These are phyloP conservation scores for Acromyrmex charruanus DNA, from an alignment of 1,140 invertebrate genomes.

Conservation along the genomic window DNA sequence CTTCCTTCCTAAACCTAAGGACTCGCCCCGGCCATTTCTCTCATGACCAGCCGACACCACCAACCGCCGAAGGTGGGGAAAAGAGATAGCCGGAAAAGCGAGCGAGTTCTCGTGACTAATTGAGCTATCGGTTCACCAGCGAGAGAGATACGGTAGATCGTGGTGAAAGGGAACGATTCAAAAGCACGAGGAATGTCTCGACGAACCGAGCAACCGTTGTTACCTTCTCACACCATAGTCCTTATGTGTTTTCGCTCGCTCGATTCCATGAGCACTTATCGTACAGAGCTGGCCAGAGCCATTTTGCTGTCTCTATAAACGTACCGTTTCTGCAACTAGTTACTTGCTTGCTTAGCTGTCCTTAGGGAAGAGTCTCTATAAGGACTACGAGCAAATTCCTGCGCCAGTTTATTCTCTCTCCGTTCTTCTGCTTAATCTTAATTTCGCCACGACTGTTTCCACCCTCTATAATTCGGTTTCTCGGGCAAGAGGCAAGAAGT, in stretches of 20 bases:
- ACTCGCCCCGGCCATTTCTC: conserved; percentile 64
- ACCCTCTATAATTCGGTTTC: conserved; percentile 14
- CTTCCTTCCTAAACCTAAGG: conserved; percentile 54
- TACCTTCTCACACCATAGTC: neutral
- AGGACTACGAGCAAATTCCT: conserved; percentile 34
- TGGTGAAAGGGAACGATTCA: conserved; percentile 16
- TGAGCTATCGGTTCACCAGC: conserved; percentile 51
- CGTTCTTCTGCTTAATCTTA: conserved; percentile 33
- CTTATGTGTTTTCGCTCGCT: conserved; percentile 42
- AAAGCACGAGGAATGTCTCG: conserved; percentile 31
- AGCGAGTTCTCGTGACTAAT: conserved; percentile 65
- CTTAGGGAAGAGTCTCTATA: conserved; percentile 17
- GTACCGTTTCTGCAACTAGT: conserved; percentile 33
- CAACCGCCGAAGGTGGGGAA: conserved; percentile 31
- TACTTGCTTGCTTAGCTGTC: conserved; percentile 30
- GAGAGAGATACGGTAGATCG: conserved; percentile 39
- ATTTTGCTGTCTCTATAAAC: conserved; percentile 52
- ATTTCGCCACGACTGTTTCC: conserved; percentile 25
- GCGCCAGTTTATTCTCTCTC: conserved; percentile 45
- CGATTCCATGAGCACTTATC: conserved; percentile 47
- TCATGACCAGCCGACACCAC: conserved; percentile 49
- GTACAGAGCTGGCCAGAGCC: neutral
- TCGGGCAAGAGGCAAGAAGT: neutral
- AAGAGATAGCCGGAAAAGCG: conserved; percentile 64
- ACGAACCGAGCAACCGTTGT: conserved; percentile 15